Percentiles rank a stretch among this genome's conserved stretches.
Evolutionary conservation across 2,888 invertebrate species (phyloP).

Genomic region (Eupithecia vulgata): DNA sequence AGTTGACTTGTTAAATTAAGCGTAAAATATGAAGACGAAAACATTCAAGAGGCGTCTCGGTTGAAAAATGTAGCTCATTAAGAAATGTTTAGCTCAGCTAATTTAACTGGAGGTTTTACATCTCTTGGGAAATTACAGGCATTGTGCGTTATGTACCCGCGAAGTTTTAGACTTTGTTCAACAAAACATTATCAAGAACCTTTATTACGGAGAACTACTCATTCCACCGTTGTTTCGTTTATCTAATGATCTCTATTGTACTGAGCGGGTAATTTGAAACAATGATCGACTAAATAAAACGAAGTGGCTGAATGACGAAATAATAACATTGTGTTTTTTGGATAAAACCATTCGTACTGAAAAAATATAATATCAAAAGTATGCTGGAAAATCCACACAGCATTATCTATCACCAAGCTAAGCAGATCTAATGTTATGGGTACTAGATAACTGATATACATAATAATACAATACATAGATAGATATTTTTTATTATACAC

Average conservation of each 20-base stretch:
- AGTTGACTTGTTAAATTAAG: constrained; percentile 47
- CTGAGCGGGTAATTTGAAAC: constrained; percentile 47
- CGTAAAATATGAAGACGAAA: constrained; percentile 61
- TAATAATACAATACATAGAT: too few relatives aligned
- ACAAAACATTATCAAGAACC: constrained; percentile 53
- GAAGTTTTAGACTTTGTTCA: constrained; percentile 63
- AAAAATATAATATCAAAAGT: too few relatives aligned
- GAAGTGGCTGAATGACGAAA: constrained; percentile 2
- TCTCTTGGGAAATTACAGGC: constrained; percentile 75
- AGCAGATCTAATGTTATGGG: too few relatives aligned
- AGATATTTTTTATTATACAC: too few relatives aligned
- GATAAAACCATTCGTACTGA: background rate
- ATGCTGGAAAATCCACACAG: too few relatives aligned
- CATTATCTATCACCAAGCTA: too few relatives aligned
- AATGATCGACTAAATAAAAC: constrained; percentile 44
- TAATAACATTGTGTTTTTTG: background rate
- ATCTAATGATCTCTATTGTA: constrained; percentile 38
- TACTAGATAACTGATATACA: too few relatives aligned
- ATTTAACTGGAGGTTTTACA: constrained; percentile 72
- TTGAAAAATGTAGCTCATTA: constrained; percentile 75
- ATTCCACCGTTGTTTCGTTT: constrained; percentile 43
- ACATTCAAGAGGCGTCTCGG: constrained; percentile 62
- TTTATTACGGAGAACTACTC: constrained; percentile 49
- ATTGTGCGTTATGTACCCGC: constrained; percentile 62
- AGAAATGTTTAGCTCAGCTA: constrained; percentile 76